phyloP scores from a whole-genome alignment of 92 coral and sea anemone genomes.

The Siderastrea radians region DNA sequence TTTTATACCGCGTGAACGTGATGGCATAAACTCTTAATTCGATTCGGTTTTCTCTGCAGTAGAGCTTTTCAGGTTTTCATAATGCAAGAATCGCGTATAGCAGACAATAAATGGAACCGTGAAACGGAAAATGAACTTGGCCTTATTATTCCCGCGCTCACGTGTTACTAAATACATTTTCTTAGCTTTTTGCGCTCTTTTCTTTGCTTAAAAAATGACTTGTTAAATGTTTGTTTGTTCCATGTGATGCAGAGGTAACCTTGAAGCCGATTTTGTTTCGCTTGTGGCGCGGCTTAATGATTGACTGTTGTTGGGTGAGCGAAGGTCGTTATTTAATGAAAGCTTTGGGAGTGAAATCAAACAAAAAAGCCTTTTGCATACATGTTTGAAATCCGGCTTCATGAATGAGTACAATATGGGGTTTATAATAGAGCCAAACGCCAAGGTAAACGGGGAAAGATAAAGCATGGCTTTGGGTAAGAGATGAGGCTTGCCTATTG shows the following conservation, averaged over 20 bases:
- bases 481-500: slow-evolving; percentile 46
- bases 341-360: slow-evolving; percentile 11
- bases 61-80: too few relatives aligned
- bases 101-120: too few relatives aligned
- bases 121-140: too few relatives aligned
- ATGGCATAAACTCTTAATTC: too few relatives aligned
- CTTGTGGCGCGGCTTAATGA: slow-evolving; percentile 7
- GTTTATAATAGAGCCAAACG: slow-evolving; percentile 70
- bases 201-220: neutral
- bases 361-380: slow-evolving; percentile 5
- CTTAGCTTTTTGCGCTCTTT: neutral
- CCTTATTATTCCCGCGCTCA: too few relatives aligned
- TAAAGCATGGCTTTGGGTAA: slow-evolving; percentile 42
- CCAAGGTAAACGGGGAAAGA: slow-evolving; percentile 75
- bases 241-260: neutral
- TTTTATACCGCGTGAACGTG: too few relatives aligned
- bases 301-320: neutral
- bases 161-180: too few relatives aligned
- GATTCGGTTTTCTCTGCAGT: too few relatives aligned
- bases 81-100: too few relatives aligned
- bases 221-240: neutral
- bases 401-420: slow-evolving; percentile 77
- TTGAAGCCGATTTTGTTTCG: slow-evolving; percentile 19
- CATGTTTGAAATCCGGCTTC: slow-evolving; percentile 77
- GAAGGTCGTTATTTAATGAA: neutral